Percentiles rank a stretch among this genome's conserved stretches.
These are phyloP conservation scores for Panagrolaimus sp. DNA, from an alignment of 1,140 invertebrate species.

Conservation along the genomic window DNA sequence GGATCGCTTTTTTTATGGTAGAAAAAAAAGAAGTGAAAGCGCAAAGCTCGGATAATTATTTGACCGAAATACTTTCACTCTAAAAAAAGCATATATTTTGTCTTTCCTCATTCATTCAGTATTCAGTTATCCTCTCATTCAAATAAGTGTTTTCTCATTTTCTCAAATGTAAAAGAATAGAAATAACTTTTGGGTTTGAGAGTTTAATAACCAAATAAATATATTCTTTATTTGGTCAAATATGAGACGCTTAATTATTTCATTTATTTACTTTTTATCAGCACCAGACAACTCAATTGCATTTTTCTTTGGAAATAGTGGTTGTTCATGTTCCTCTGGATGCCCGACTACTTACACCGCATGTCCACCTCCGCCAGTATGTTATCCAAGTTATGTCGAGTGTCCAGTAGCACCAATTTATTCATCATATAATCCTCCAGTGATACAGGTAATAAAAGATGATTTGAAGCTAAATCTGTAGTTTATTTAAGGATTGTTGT, in stretches of 20 bases:
- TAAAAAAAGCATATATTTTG: too few relatives aligned
- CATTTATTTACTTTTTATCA: neutral
- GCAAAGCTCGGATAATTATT: too few relatives aligned
- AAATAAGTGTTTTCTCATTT: too few relatives aligned
- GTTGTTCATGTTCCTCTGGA: neutral
- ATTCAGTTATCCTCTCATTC: too few relatives aligned
- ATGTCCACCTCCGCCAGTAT: conserved; percentile 1
- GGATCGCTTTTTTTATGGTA: too few relatives aligned
- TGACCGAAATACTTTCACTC: too few relatives aligned
- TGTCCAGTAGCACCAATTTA: neutral
- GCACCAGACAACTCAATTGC: neutral
- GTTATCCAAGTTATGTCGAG: neutral
- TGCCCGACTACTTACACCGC: neutral
- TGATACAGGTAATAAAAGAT: neutral
- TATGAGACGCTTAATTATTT: neutral
- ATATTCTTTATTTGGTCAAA: conserved; percentile 6
- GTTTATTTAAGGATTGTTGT: conserved; percentile 1
- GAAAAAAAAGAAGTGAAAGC: too few relatives aligned
- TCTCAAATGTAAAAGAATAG: too few relatives aligned
- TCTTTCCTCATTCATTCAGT: too few relatives aligned
- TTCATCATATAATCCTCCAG: conserved; percentile 1
- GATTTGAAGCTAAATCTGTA: neutral
- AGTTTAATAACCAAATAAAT: too few relatives aligned
- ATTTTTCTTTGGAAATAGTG: conserved; percentile 5
- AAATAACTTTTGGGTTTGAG: neutral